Conservation (phyloP, 2,888 invertebrate genomes). For the Periphyllus acericola region DNA sequence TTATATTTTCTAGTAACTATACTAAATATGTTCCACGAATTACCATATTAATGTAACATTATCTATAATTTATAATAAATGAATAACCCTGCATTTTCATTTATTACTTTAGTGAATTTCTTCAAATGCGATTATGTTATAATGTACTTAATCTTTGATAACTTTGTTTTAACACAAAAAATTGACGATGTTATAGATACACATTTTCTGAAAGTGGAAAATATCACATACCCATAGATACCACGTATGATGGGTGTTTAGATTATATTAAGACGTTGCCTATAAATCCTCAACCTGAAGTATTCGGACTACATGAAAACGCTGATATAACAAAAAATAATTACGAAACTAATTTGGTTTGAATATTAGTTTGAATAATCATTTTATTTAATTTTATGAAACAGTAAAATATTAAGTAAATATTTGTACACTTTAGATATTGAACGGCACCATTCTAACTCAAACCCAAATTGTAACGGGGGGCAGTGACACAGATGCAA, state of each 20-base stretch:
- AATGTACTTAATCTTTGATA: not conserved
- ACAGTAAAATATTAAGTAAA: not conserved
- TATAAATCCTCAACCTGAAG: constrained; percentile 86
- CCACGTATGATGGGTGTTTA: constrained; percentile 77
- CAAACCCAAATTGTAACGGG: constrained; percentile 76
- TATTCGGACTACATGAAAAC: constrained; percentile 94
- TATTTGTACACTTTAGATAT: constrained; percentile 72
- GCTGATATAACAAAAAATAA: constrained; percentile 91
- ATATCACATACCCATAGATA: constrained; percentile 74
- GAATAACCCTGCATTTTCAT: too few relatives aligned
- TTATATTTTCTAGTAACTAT: too few relatives aligned
- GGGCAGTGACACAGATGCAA: constrained; percentile 71
- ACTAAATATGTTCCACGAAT: too few relatives aligned
- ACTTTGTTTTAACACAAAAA: not conserved
- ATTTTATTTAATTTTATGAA: too few relatives aligned
- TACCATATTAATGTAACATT: too few relatives aligned
- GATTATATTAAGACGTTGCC: constrained; percentile 79
- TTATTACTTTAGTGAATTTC: too few relatives aligned
- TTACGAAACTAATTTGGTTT: constrained; percentile 77
- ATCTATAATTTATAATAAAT: too few relatives aligned
- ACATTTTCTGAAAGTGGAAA: constrained; percentile 79
- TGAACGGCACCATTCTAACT: constrained; percentile 81
- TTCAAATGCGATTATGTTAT: not conserved
- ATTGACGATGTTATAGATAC: constrained; percentile 70
- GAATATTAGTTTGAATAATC: constrained; percentile 15